A percentile compares a stretch with the other conserved stretches of the same genome.
These are phyloP conservation scores for Corella eumyota DNA, from an alignment of 23 tunicate species.

Conservation along the genomic window DNA sequence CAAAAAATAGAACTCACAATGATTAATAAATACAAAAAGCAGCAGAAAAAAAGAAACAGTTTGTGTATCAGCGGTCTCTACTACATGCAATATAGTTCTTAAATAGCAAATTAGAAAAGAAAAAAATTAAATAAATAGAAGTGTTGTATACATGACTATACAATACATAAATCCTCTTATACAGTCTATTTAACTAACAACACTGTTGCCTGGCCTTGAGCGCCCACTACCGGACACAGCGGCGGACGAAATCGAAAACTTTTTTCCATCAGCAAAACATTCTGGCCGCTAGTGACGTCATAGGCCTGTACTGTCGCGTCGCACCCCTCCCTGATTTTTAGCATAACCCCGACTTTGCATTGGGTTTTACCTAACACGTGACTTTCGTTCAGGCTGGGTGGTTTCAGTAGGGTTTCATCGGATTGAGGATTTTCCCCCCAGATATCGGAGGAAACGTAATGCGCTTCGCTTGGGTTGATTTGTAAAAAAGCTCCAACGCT, in stretches of 20 bases:
- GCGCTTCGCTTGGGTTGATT: constrained; percentile 2
- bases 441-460: neutral
- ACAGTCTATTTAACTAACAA: neutral
- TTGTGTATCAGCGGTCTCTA: no score
- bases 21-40: no score
- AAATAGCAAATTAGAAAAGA: no score
- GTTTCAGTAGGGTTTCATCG: constrained; percentile 2
- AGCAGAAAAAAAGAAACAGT: no score
- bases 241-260: constrained; percentile 1
- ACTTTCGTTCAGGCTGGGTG: neutral
- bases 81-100: no score
- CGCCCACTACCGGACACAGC: constrained; percentile 18
- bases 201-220: constrained; percentile 12
- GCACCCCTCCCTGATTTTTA: constrained; percentile 3
- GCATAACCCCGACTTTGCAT: constrained; percentile 7
- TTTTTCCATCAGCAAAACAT: constrained; percentile 3
- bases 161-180: no score
- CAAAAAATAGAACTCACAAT: no score
- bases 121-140: no score
- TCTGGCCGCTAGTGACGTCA: constrained; percentile 12
- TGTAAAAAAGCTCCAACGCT: constrained; percentile 23
- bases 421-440: neutral
- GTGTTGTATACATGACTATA: no score
- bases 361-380: constrained; percentile 19
- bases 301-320: constrained; percentile 25